These are phyloP conservation scores for Carettochelys insculpta DNA, from an alignment of 2,113 vertebrate genomes.

Conservation along the genomic window DNA sequence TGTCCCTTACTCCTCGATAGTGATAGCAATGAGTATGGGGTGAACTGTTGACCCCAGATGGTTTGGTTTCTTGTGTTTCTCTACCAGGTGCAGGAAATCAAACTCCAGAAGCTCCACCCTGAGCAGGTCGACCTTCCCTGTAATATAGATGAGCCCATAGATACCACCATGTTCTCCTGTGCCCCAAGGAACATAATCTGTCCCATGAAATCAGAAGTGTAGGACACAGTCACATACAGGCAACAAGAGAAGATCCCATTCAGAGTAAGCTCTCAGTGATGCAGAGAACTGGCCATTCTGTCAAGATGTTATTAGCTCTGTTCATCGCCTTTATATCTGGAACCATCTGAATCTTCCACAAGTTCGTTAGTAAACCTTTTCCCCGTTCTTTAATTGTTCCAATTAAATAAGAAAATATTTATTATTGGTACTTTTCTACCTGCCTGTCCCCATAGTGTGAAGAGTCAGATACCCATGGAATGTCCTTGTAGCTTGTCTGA, in stretches of 20 bases:
- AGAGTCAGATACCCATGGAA: not conserved
- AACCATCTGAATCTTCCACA: not conserved
- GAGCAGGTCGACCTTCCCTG: too few species aligned
- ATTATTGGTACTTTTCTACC: rapidly evolving
- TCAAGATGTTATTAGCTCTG: not conserved
- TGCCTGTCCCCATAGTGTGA: slow-evolving; percentile 8
- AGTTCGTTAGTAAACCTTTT: not conserved
- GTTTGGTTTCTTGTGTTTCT: too few species aligned
- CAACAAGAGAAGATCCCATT: not conserved
- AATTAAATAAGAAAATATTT: not conserved
- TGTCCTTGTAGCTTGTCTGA: not conserved
- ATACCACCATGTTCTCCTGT: rapidly evolving
- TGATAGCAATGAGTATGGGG: too few species aligned
- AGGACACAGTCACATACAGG: not conserved
- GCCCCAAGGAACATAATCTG: not conserved
- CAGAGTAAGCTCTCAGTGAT: not conserved
- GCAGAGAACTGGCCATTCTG: not conserved
- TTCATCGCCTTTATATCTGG: not conserved
- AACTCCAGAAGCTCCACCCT: too few species aligned
- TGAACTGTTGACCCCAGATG: too few species aligned
- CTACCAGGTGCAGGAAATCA: too few species aligned
- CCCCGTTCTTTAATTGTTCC: slow-evolving; percentile 1
- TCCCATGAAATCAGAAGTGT: not conserved
- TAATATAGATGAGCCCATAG: too few species aligned
- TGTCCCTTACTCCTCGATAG: too few species aligned